Base-by-base conservation (phyloP, 2,888 invertebrate species). In the Azorinus chamasolen region DNA sequence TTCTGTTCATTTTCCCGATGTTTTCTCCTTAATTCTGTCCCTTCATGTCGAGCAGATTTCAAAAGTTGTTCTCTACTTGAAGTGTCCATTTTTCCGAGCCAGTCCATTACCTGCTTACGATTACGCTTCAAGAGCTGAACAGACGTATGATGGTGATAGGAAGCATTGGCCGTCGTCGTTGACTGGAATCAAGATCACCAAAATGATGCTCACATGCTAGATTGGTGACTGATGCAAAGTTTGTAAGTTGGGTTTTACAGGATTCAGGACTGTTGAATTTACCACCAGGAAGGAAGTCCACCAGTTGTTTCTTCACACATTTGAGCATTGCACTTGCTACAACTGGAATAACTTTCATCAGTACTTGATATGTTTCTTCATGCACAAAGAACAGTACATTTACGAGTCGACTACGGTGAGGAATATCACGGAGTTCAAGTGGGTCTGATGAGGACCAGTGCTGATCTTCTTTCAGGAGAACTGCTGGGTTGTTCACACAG, bases 121-220 rank as follows among this genome's bases (percentile, higher is more conserved):
- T 83, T 84, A 25, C 72, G 6, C 61, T 85, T 85, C 2, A 81
- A 50, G 12, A 83, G 50, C 53, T 85, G 84, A 10, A 85, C 64
- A 10, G 65, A 69, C 1, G 77, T 66, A 41, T 85, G 83, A 37
- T 81, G 77, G 46, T 81, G 83, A 48, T 83, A 41, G 12, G 75
- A 72, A 32, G 81, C 75, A 68, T 61, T 77, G 80, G 83, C 20
- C 81, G 48, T 39, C 77, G 39, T 27, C 43, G 27, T 32, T 83
- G 74, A 27, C 79, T 77, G 22, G 54, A 51, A 57, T 81, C 84
- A 18, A 83, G 48, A 39, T 81, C 73, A 2, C 79, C 77, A 75
- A 85, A 85, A 64, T 83, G 83, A 46, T 85, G 84, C n/a, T 83
- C 84, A 55, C 79, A 78, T 0, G 66, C 68, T 8, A 85, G 58